A percentile compares a stretch with the other conserved stretches of the same genome.
These are phyloP conservation scores for Neodon shergylaensis DNA, from an alignment of 2,113 vertebrate genomes.

Conservation along the genomic window DNA sequence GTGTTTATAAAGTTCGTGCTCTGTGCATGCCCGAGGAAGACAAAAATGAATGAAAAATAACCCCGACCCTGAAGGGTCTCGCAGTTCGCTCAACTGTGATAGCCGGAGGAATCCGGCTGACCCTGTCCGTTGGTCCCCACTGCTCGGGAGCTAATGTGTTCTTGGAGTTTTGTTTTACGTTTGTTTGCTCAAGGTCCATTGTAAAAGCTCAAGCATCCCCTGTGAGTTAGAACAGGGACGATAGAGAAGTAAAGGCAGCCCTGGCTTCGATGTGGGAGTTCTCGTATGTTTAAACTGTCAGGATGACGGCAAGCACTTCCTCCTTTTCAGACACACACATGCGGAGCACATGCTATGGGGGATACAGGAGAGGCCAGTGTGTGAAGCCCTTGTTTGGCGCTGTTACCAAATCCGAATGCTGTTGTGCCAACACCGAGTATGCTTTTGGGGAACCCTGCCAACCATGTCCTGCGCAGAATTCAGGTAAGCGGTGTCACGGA, in stretches of 20 bases:
- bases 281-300: conserved; percentile 22
- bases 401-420: conserved; percentile 97
- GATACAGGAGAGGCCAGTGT: conserved; percentile 97
- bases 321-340: conserved; percentile 95
- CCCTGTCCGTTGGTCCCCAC: neutral
- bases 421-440: conserved; percentile 94
- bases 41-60: conserved; percentile 39
- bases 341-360: conserved; percentile 98
- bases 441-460: conserved; percentile 98
- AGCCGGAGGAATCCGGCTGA: neutral
- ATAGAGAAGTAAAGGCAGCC: conserved; percentile 46
- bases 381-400: conserved; percentile 93
- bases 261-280: neutral
- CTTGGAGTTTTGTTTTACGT: neutral
- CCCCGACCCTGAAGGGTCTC: neutral
- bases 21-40: neutral
- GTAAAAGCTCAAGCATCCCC: neutral
- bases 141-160: conserved; percentile 46
- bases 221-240: conserved; percentile 36
- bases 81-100: neutral
- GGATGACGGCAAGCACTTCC: conserved; percentile 61
- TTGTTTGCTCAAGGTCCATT: neutral
- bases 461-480: conserved; percentile 94
- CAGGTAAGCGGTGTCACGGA: conserved; percentile 86
- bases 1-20: conserved; percentile 19